These are phyloP conservation scores for Lophotriccus pileatus DNA, from an alignment of 2,797 vertebrate species.

Conservation along the genomic window DNA sequence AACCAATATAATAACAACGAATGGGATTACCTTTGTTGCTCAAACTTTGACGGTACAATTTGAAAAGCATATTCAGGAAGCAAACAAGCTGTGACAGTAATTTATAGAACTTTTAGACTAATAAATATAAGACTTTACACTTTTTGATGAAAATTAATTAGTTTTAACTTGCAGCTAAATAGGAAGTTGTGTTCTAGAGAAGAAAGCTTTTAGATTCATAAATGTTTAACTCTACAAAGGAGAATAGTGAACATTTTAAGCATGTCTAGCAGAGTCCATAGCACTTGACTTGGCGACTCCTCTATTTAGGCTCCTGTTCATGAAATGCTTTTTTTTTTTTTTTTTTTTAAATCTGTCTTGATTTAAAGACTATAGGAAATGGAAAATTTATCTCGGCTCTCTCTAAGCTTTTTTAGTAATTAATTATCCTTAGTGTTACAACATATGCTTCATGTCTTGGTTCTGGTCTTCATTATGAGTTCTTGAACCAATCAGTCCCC, in stretches of 20 bases:
- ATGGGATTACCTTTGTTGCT: not conserved
- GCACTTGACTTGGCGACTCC: not conserved
- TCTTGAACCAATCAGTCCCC: not conserved
- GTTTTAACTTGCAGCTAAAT: not conserved
- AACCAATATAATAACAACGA: not conserved
- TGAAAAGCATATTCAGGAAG: not conserved
- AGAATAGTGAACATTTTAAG: not conserved
- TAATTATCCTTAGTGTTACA: not conserved
- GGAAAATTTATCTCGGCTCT: not conserved
- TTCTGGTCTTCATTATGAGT: not conserved
- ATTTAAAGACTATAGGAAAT: not conserved
- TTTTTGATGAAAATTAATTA: conserved; percentile 4
- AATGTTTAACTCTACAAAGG: not conserved
- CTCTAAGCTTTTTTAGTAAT: not conserved
- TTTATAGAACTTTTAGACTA: not conserved
- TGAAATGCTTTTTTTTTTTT: not conserved
- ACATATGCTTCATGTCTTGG: not conserved
- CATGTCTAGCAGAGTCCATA: not conserved
- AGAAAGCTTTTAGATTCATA: not conserved
- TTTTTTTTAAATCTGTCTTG: not conserved
- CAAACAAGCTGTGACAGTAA: not conserved
- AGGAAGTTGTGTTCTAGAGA: not conserved
- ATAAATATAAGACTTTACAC: not conserved
- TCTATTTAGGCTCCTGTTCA: not conserved
- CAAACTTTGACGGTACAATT: not conserved